Evolutionary conservation across 2,888 invertebrate genomes (phyloP), one percentile per base, ranked within the genome.

Genomic region (Brenthis daphne): DNA sequence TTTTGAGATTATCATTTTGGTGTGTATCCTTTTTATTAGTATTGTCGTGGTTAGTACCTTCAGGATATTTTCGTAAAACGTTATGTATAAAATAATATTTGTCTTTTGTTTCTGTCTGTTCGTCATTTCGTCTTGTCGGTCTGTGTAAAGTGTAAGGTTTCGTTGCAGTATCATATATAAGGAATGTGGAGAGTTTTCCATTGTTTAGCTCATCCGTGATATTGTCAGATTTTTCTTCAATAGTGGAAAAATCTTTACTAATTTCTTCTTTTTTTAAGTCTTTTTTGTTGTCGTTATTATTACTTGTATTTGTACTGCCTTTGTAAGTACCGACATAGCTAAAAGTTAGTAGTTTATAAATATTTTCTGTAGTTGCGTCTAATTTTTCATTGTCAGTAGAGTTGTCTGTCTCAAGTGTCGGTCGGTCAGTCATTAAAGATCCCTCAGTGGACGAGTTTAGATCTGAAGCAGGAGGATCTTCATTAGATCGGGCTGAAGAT

Each of bases 311-410:
- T 60, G 75, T 73, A 72, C 78, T 77, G 47, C 89, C 89, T 84
- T 81, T 91, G 74, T 92, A 92, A 67, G 86, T 92, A 11, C 93
- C 93, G 74, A 93, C 87, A 71, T 93, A 93, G 33, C 92, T 89
- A 75, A 93, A 93, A 73, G 93, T 93, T 65, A 92, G 85, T 65
- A 93, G 82, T 84, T 90, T 92, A 74, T 90, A 88, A 57, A 86
- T 76, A 75, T 89, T 88, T 75, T 88, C 87, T 70, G 91, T 92
- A 5, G 91, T 87, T 6, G 80, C 71, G 63, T 77, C 77, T 50
- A 75, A 67, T 64, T 76, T 78, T 68, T 81, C 77, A 54, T 57
- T 70, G 63, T 73, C 73, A 43, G 76, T 68, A 66, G 75, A 57
- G 69, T 80, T 80, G 65, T 74, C 74, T 50, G 57, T 79, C 51